Evolutionary conservation across 2,888 invertebrate genomes (phyloP), one percentile per base, ranked within the genome.

Genomic region (Stenodema calcarata): DNA sequence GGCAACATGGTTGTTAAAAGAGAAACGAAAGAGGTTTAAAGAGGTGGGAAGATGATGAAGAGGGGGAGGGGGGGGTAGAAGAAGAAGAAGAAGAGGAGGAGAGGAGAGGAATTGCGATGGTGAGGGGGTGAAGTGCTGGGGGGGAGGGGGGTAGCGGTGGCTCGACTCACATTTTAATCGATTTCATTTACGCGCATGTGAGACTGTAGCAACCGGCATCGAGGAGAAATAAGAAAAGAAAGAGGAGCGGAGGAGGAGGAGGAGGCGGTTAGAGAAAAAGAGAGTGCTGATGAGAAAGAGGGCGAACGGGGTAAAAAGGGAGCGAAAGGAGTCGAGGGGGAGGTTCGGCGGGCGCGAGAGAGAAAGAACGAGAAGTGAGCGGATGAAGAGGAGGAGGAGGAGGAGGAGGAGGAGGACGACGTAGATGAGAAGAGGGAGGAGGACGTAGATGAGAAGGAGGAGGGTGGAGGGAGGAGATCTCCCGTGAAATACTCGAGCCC

Each of bases 121-220:
- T 18, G 70, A 4, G 23, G 2, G 28, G 28, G 70, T 9, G 23
- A 30, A 41, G 42, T 16, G 76, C 2, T 16, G 47, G 54, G 87
- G 89, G 4, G 1, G n/a, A 6, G 50, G 30, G 35, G 80, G 30
- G 23, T n/a, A 16, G 69, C 41, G 42, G 70, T 35, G 42, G 1
- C 35, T 44, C 41, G 82, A 82, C 89, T 93, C 93, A 93, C 93
- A 93, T 93, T 93, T 93, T 93, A 93, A 93, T 93, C 93, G 93
- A 93, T 93, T 93, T 93, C 93, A 93, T 93, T 93, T 93, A 93
- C 93, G 92, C 92, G 93, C 93, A 93, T 93, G 93, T 93, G 93
- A 93, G 93, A 91, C 92, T 92, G 93, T 92, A 91, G 92, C 92
- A 91, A 92, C 90, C 90, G 90, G 85, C 85, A 90, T 87, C 70